These are phyloP conservation scores for Henricia sp. DNA, from an alignment of 53 echinoderm and acorn worm species.

Conservation along the genomic window DNA sequence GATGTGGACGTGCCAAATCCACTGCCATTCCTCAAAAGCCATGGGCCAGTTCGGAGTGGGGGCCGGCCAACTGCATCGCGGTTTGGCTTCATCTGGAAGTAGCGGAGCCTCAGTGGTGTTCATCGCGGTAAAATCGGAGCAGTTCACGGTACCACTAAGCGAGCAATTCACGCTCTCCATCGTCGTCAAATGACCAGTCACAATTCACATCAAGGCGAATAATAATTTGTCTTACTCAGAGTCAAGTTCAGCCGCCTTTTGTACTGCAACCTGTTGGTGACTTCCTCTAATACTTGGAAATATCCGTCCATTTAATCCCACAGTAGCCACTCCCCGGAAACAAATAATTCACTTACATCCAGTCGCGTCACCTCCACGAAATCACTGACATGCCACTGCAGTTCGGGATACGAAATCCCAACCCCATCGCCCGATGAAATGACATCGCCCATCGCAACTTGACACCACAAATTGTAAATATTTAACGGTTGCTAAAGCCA, in stretches of 20 bases:
- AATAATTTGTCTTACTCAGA: not conserved
- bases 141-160: not conserved
- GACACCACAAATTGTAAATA: no score
- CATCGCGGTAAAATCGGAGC: not conserved
- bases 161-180: slow-evolving; percentile 33
- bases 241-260: slow-evolving; percentile 6
- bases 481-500: no score
- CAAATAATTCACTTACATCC: not conserved
- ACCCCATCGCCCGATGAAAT: not conserved
- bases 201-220: not conserved
- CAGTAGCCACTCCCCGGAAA: slow-evolving; percentile 26
- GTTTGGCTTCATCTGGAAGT: not conserved
- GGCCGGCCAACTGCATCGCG: slow-evolving; percentile 66
- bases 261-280: not conserved
- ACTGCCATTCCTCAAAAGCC: slow-evolving; percentile 64
- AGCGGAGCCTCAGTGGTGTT: not conserved
- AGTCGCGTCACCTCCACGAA: not conserved
- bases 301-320: not conserved
- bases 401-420: no score
- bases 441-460: slow-evolving; percentile 1
- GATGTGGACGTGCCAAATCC: slow-evolving; percentile 64
- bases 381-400: not conserved
- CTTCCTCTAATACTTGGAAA: not conserved
- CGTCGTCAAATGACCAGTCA: not conserved
- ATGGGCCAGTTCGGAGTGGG: slow-evolving; percentile 68